Base-by-base conservation (phyloP, 1,140 invertebrate genomes). In the Tetramorium simillimum region DNA sequence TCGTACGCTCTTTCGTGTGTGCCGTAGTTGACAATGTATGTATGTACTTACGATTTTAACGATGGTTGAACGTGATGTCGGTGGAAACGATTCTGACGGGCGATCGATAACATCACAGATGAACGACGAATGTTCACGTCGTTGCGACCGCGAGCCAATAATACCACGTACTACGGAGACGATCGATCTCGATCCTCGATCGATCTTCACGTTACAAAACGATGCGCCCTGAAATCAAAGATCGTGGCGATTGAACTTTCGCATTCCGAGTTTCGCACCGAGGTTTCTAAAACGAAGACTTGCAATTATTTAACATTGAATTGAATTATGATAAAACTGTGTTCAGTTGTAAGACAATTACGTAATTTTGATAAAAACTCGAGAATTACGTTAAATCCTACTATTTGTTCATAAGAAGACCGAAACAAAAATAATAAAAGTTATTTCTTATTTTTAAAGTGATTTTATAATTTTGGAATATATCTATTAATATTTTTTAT, bases 41-140 rank as follows among this genome's bases (percentile, higher is more conserved):
- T 86, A 88, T 89, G 88, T 89, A 89, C 88, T 89, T 89, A 89
- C 87, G 24, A 89, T 80, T 80, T 80, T 75, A 80, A 88, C 28
- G 65, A 89, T 56, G 84, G 69, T 51, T 85, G 88, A 89, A 73
- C 43, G 73, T 84, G 69, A 84, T 43, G 69, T 60, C 80, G 69
- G 53, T 84, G 24, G 24, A 60, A 73, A 73, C 56, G 80, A 84
- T 84, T 73, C 69, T 73, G 80, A 84, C 40, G 78, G 65, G 12
- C 33, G 67, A 82, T 82, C 80, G 69, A 84, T 75, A 73, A 84
- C 80, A 73, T 53, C 80, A 75, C 51, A 12, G 63, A 70, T 69
- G 49, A 49, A 81, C 49, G 73, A 43, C 46, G 33, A 16, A 76
- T 60, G 86, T 69, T 85, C 86, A 60, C 53, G 81, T 75, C 58